Conservation (phyloP, 1,140 invertebrate species). For the Adoxophyes honmai region DNA sequence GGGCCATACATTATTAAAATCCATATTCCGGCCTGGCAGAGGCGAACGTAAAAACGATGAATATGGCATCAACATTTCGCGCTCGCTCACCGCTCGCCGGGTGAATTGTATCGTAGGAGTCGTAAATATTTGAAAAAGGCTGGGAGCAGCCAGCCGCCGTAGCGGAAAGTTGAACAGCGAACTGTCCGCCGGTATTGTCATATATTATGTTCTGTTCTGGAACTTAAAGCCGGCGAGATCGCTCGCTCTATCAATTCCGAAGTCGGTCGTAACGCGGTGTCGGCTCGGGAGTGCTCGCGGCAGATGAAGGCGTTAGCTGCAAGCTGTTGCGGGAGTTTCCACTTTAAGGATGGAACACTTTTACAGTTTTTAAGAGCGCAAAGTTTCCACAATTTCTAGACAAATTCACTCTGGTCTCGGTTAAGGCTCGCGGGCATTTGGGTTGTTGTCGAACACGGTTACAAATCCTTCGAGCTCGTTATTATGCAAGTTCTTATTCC, state of each 20-base stretch:
- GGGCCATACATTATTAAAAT: too few species aligned
- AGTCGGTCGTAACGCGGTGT: neutral
- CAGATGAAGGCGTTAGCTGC: too few species aligned
- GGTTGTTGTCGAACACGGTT: too few species aligned
- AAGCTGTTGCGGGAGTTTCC: too few species aligned
- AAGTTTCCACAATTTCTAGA: too few species aligned
- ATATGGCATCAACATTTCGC: neutral
- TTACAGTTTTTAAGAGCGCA: too few species aligned
- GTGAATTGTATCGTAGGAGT: neutral
- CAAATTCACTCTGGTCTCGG: too few species aligned
- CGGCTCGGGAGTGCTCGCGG: too few species aligned
- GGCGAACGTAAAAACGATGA: neutral
- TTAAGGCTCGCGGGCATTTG: too few species aligned
- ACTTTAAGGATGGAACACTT: too few species aligned
- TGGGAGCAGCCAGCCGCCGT: neutral
- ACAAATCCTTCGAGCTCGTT: neutral
- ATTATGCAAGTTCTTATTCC: conserved; percentile 10
- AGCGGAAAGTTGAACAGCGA: neutral
- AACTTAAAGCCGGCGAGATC: neutral
- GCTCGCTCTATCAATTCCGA: conserved; percentile 1
- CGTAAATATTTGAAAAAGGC: neutral
- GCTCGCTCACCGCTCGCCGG: neutral
- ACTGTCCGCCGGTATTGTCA: neutral
- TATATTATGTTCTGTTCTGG: neutral
- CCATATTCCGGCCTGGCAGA: too few species aligned